These are phyloP conservation scores for Pluvianellus socialis DNA, from an alignment of 2,113 vertebrate genomes.

Conservation along the genomic window DNA sequence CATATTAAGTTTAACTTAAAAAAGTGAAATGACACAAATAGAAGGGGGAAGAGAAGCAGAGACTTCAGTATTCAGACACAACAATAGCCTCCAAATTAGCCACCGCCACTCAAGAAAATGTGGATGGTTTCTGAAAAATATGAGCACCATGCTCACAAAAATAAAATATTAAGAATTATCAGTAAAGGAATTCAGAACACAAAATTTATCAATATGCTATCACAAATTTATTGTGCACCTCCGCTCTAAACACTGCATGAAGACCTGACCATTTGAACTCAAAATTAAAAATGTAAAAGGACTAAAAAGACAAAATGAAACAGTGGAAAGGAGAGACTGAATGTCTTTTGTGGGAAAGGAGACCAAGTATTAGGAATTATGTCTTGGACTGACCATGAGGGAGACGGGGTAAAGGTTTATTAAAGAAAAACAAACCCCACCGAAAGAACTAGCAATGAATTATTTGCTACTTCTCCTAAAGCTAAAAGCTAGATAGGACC, in stretches of 20 bases:
- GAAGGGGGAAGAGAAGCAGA: neutral
- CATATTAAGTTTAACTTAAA: neutral
- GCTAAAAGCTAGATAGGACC: neutral
- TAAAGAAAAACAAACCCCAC: neutral
- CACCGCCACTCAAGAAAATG: neutral
- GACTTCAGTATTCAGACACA: neutral
- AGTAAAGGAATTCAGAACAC: neutral
- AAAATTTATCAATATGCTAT: neutral
- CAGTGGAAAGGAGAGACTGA: neutral
- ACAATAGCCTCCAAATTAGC: neutral
- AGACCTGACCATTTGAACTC: neutral
- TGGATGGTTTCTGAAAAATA: neutral
- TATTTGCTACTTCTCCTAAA: neutral
- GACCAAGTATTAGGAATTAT: neutral
- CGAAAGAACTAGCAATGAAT: neutral
- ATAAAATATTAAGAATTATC: neutral
- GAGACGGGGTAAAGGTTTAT: neutral
- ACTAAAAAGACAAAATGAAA: neutral
- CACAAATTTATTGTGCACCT: neutral
- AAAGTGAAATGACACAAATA: neutral
- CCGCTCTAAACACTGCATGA: neutral
- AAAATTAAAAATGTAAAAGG: neutral
- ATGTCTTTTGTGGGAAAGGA: neutral
- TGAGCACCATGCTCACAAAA: neutral
- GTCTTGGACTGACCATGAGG: neutral